These are phyloP conservation scores for Xestia rhomboidea DNA, from an alignment of 2,888 invertebrate genomes.

Conservation along the genomic window DNA sequence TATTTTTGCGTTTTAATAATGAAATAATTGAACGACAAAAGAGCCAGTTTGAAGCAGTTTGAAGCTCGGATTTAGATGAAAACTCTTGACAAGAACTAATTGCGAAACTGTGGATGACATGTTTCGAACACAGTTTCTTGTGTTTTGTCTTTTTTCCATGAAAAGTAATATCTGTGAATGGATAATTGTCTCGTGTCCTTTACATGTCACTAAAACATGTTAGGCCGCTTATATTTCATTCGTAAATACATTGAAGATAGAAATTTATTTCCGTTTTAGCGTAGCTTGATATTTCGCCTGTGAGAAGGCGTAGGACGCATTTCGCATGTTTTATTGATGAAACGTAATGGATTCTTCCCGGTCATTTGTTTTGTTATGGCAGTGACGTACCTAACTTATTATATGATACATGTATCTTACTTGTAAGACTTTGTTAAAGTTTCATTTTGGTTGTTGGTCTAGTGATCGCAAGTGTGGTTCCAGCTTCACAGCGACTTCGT, in stretches of 20 bases:
- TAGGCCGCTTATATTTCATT: not conserved
- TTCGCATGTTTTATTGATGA: conserved; percentile 19
- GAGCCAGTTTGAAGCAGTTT: not conserved
- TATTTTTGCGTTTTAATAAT: too few species aligned
- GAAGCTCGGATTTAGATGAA: not conserved
- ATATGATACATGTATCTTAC: not conserved
- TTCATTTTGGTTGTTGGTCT: not conserved
- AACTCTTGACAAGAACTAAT: not conserved
- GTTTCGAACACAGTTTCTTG: not conserved
- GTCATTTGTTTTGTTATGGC: conserved; percentile 24
- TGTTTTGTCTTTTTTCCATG: not conserved
- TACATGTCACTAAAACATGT: not conserved
- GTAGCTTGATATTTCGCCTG: not conserved
- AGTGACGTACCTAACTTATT: not conserved
- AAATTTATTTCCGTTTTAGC: not conserved
- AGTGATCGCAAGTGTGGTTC: too few species aligned
- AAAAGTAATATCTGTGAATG: not conserved
- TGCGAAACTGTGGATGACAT: not conserved
- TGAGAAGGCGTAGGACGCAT: conserved; percentile 9
- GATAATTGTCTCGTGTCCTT: not conserved
- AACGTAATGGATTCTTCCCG: conserved; percentile 22
- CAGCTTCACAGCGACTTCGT: too few species aligned
- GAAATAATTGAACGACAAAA: not conserved
- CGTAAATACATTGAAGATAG: not conserved
- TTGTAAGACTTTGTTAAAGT: not conserved